phyloP scores from a whole-genome alignment of 2,797 vertebrate species.

The Myripristis jacobus region DNA sequence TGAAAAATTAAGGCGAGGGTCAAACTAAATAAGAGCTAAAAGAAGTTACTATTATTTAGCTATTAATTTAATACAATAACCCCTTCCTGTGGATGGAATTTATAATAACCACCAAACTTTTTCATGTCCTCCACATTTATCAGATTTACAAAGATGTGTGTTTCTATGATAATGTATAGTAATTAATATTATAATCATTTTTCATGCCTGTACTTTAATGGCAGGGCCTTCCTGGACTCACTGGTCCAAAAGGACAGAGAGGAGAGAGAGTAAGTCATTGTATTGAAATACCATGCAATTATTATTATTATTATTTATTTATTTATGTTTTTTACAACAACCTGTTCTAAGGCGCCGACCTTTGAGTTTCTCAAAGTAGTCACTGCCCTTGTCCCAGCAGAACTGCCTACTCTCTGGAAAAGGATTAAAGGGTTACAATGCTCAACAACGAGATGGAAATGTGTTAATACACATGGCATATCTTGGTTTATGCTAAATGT shows the following conservation, averaged over 20 bases:
- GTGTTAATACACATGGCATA: background rate
- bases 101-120: background rate
- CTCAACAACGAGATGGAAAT: background rate
- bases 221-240: slow-evolving; percentile 85
- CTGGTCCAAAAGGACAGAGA: slow-evolving; percentile 88
- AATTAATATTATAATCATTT: background rate
- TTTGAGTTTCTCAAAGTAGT: no score
- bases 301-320: no score
- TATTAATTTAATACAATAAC: no score
- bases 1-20: background rate
- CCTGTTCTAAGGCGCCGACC: no score
- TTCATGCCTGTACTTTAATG: slow-evolving; percentile 11
- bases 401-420: background rate
- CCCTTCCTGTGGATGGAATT: no score
- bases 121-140: background rate
- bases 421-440: background rate
- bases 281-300: background rate
- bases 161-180: background rate
- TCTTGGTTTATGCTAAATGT: background rate
- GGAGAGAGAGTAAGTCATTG: slow-evolving; percentile 88
- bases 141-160: background rate
- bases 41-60: no score
- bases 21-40: background rate
- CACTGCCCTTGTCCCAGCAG: no score
- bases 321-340: no score